A percentile compares a stretch with the other conserved stretches of the same genome.
These are phyloP conservation scores for Pogonophryne albipinna DNA, from an alignment of 2,797 vertebrate species.

Conservation along the genomic window DNA sequence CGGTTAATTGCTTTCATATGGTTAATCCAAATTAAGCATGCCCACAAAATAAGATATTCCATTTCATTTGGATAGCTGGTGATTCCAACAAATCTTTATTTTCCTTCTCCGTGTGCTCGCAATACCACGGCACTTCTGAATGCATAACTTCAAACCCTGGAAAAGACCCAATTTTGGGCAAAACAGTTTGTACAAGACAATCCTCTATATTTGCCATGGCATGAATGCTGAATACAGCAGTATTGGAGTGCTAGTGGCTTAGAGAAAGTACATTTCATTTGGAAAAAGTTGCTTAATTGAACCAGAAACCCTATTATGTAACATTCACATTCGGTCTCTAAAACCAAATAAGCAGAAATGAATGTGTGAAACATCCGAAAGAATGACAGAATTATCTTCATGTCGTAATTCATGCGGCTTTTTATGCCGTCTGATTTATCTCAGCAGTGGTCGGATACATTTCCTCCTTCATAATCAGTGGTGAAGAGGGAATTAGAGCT, in stretches of 20 bases:
- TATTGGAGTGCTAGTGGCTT: conserved; percentile 75
- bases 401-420: conserved; percentile 72
- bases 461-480: conserved; percentile 76
- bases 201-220: conserved; percentile 73
- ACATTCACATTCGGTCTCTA: conserved; percentile 59
- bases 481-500: conserved; percentile 74
- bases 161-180: conserved; percentile 66
- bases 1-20: conserved; percentile 83
- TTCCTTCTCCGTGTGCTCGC: conserved; percentile 59
- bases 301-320: conserved; percentile 78
- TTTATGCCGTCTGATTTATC: conserved; percentile 76
- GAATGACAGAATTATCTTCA: conserved; percentile 74
- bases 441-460: conserved; percentile 78
- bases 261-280: conserved; percentile 73
- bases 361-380: conserved; percentile 72
- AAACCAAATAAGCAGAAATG: conserved; percentile 73
- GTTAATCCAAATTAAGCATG: conserved; percentile 85
- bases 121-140: conserved; percentile 70
- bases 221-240: conserved; percentile 71
- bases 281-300: conserved; percentile 82
- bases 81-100: conserved; percentile 78
- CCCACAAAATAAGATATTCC: conserved; percentile 81
- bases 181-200: conserved; percentile 78
- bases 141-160: conserved; percentile 72
- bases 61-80: conserved; percentile 80